phyloP scores from a whole-genome alignment of 1,140 invertebrate genomes.

The Idris sp. region DNA sequence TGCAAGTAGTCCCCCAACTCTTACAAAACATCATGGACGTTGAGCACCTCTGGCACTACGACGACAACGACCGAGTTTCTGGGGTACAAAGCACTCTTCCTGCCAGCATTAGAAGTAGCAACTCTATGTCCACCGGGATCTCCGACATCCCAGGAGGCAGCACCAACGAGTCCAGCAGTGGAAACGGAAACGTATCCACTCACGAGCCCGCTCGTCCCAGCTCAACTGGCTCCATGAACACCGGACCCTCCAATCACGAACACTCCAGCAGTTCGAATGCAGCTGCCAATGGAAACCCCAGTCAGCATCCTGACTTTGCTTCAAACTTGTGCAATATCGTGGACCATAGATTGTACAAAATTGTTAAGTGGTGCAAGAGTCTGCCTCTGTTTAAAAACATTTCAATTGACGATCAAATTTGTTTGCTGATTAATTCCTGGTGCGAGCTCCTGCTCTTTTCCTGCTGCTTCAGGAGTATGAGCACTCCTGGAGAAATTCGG shows the following conservation, averaged over 20 bases:
- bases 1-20: constrained; percentile 74
- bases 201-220: constrained; percentile 60
- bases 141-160: constrained; percentile 37
- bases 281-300: constrained; percentile 80
- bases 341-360: constrained; percentile 96
- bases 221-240: constrained; percentile 34
- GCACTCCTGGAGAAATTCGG: constrained; percentile 90
- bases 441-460: constrained; percentile 96
- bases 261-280: constrained; percentile 22
- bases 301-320: constrained; percentile 85
- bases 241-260: constrained; percentile 60
- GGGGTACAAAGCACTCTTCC: constrained; percentile 47
- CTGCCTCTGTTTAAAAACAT: constrained; percentile 97
- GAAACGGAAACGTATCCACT: constrained; percentile 72
- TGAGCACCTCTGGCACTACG: constrained; percentile 95
- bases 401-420: constrained; percentile 97
- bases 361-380: constrained; percentile 99
- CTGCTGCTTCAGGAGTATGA: constrained; percentile 93
- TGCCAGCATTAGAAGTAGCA: constrained; percentile 26
- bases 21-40: constrained; percentile 95
- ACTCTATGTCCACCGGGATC: constrained; percentile 12
- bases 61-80: constrained; percentile 79
- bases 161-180: constrained; percentile 51
- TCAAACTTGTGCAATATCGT: constrained; percentile 95
- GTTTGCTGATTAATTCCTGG: constrained; percentile 97